Evolutionary conservation across 2,888 invertebrate genomes (phyloP).

Genomic region (Unio delphinus): DNA sequence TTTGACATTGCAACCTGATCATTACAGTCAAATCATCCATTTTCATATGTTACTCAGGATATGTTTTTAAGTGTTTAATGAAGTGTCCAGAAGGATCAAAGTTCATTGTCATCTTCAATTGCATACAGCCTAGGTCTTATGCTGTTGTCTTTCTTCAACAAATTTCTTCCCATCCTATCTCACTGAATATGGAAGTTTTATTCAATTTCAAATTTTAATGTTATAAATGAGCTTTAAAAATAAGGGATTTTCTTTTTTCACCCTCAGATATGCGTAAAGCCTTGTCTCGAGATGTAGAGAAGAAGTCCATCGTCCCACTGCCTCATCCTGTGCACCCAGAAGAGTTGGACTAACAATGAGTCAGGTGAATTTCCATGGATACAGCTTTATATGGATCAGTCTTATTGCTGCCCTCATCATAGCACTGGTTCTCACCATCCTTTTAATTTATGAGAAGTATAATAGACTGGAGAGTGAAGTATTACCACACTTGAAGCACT

Average conservation of each 20-base stretch:
- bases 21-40: too few species aligned
- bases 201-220: neutral
- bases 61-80: too few species aligned
- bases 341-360: constrained; percentile 82
- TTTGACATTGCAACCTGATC: too few species aligned
- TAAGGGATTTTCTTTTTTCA: constrained; percentile 32
- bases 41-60: too few species aligned
- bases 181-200: neutral
- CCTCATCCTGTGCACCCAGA: constrained; percentile 95
- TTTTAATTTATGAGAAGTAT: neutral
- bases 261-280: constrained; percentile 97
- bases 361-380: constrained; percentile 49
- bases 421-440: neutral
- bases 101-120: too few species aligned
- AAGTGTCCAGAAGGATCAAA: too few species aligned
- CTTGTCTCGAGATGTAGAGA: constrained; percentile 90
- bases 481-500: too few species aligned
- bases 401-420: constrained; percentile 15
- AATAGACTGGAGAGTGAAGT: too few species aligned
- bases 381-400: constrained; percentile 25
- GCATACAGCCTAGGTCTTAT: too few species aligned
- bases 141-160: too few species aligned
- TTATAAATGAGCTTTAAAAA: neutral
- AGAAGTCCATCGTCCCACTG: constrained; percentile 93
- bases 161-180: neutral